phyloP scores from a whole-genome alignment of 2,797 vertebrate species.

The Halcyon badia region DNA sequence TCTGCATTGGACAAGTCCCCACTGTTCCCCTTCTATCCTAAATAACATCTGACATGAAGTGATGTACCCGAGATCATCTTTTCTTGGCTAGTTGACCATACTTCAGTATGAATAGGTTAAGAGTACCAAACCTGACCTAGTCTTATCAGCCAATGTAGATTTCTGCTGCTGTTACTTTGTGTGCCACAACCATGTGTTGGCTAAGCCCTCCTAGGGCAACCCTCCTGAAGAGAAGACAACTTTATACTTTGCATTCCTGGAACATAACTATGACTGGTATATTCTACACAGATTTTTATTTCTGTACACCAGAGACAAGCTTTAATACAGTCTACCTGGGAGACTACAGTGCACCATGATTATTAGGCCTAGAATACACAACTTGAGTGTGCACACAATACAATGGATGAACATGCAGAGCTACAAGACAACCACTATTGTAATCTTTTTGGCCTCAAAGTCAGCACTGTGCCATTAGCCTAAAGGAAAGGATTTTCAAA shows the following conservation, averaged over 20 bases:
- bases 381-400: not conserved
- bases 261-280: not conserved
- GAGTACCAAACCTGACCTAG: not conserved
- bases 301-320: not conserved
- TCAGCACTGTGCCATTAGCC: not conserved
- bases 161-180: accelerated
- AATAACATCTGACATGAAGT: not conserved
- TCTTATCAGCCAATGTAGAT: not conserved
- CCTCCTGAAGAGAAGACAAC: not conserved
- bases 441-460: not conserved
- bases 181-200: not conserved
- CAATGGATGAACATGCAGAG: not conserved
- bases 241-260: not conserved
- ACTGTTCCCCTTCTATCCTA: not conserved
- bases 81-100: not conserved
- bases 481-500: not conserved
- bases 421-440: not conserved
- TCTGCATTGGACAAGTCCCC: not conserved
- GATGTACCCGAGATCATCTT: not conserved
- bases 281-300: not conserved
- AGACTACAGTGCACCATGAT: not conserved
- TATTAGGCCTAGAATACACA: not conserved
- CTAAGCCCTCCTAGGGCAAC: not conserved
- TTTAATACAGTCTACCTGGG: not conserved
- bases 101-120: not conserved